These are phyloP conservation scores for Epistrophella euchroma DNA, from an alignment of 2,888 invertebrate genomes.

Conservation along the genomic window DNA sequence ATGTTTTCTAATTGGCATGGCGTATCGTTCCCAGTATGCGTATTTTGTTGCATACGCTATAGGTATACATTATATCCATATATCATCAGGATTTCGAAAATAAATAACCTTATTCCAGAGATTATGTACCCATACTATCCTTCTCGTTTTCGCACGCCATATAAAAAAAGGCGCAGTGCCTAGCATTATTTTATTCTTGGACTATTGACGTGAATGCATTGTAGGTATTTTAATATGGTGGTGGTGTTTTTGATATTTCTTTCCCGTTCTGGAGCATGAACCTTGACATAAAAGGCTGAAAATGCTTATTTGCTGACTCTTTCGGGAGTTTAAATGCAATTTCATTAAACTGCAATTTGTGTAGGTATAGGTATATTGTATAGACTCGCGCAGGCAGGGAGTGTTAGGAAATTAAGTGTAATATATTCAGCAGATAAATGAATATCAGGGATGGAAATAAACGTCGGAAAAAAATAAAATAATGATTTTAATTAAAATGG, in stretches of 20 bases:
- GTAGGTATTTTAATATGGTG: conserved; percentile 15
- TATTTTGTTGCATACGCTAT: too few relatives aligned
- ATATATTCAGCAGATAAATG: conserved; percentile 19
- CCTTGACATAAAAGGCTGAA: conserved; percentile 1
- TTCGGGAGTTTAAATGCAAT: conserved; percentile 46
- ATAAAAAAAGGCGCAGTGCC: conserved; percentile 9
- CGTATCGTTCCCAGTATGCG: not conserved
- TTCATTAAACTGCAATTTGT: conserved; percentile 54
- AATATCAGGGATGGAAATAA: not conserved
- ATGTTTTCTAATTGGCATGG: not conserved
- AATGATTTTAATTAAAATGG: conserved; percentile 5
- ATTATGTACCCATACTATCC: not conserved
- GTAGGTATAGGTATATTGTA: too few relatives aligned
- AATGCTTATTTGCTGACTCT: conserved; percentile 42
- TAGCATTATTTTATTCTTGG: conserved; percentile 53
- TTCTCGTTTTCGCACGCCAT: conserved; percentile 5
- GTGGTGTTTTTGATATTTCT: not conserved
- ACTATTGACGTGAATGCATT: conserved; percentile 37
- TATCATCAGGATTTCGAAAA: not conserved
- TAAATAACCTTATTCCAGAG: not conserved
- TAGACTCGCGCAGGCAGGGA: not conserved
- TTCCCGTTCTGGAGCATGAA: conserved; percentile 14
- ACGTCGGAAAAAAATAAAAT: not conserved
- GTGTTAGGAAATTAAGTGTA: conserved; percentile 4
- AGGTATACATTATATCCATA: too few relatives aligned